phyloP scores from a whole-genome alignment of 2,113 vertebrate species.

The Fregetta grallaria region DNA sequence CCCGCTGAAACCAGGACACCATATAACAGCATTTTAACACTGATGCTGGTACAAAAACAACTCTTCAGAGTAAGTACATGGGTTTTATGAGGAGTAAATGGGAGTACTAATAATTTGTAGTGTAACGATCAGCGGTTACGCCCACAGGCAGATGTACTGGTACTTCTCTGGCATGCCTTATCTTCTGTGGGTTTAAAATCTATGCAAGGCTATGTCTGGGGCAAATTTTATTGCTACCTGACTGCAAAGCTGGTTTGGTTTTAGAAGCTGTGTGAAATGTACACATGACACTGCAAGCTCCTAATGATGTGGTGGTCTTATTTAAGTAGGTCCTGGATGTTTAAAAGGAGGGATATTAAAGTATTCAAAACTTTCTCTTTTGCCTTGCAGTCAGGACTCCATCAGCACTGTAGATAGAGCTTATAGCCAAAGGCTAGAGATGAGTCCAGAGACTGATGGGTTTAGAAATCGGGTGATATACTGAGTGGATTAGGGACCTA shows the following conservation, averaged over 20 bases:
- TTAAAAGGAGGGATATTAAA: neutral
- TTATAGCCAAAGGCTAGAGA: neutral
- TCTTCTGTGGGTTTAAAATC: neutral
- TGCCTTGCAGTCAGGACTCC: neutral
- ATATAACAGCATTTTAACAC: neutral
- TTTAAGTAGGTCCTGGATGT: neutral
- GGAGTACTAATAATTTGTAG: neutral
- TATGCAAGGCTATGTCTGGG: neutral
- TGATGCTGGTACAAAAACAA: neutral
- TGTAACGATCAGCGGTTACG: neutral
- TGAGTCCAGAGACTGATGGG: neutral
- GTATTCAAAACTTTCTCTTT: neutral
- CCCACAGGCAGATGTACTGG: neutral
- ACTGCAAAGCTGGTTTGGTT: neutral
- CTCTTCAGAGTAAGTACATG: neutral
- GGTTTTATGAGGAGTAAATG: neutral
- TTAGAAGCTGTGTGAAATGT: neutral
- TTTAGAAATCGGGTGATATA: neutral
- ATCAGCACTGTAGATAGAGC: neutral
- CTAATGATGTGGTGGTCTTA: neutral
- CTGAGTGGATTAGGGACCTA: neutral
- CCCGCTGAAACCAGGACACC: no score
- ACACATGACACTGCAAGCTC: neutral
- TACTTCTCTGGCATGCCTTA: neutral
- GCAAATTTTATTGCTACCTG: neutral